Percentiles rank a stretch among this genome's conserved stretches.
phyloP scores from a whole-genome alignment of 1,140 invertebrate genomes.

The Reticulitermes speratus region DNA sequence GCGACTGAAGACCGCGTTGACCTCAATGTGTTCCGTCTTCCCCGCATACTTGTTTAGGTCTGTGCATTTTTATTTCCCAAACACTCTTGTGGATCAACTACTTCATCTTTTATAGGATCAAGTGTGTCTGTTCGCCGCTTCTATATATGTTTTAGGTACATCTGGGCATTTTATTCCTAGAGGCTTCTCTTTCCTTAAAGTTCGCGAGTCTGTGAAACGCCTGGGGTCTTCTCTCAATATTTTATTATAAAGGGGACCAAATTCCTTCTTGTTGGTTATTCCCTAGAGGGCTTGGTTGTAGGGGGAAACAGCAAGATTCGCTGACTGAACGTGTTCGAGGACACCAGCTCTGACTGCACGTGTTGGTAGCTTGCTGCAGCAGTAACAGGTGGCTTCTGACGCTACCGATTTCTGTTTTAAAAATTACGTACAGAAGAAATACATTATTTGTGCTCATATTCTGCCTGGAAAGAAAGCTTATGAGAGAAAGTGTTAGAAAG shows the following conservation, averaged over 20 bases:
- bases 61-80: not conserved
- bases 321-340: not conserved
- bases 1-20: too few species aligned
- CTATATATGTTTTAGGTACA: not conserved
- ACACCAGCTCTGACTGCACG: too few species aligned
- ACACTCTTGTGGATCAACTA: not conserved
- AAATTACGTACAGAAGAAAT: too few species aligned
- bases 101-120: not conserved
- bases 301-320: not conserved
- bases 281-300: not conserved
- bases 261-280: not conserved
- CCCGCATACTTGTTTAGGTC: not conserved
- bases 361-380: too few species aligned
- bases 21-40: too few species aligned
- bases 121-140: not conserved
- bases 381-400: too few species aligned
- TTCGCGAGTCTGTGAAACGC: not conserved
- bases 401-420: too few species aligned
- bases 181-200: not conserved
- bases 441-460: too few species aligned
- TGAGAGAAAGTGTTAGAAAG: too few species aligned
- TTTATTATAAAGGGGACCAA: not conserved
- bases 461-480: too few species aligned
- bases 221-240: slow-evolving; percentile 20
- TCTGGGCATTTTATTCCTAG: not conserved